Base-by-base conservation (phyloP, 2,797 vertebrate species). In the Cephalopachus bancanus region DNA sequence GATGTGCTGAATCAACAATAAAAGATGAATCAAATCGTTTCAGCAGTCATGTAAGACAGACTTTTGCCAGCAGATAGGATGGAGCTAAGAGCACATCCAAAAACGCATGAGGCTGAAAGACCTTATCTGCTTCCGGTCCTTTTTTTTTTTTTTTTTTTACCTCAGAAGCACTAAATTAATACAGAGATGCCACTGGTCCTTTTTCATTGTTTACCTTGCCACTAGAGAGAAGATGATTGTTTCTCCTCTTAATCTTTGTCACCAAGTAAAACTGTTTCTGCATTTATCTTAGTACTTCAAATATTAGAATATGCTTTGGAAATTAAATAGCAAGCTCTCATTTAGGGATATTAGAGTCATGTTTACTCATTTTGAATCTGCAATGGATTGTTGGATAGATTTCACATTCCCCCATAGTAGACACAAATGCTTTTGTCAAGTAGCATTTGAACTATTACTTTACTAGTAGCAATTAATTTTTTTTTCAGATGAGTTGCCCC, bases 391-490 rank as follows among this genome's bases (percentile, higher is more conserved):
- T 81, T 97, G 71, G n/a, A 65, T 92, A 57, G 10, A 83, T 20
- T 96, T 94, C 65, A 28, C 94, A 76, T 93, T 92, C 16, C 3
- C 62, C 30, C 64, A 6, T 71, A 92, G 80, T 92, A 96, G 91
- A 74, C 51, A 96, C 14, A 93, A 84, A 44, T 22, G 3, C 9
- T 92, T 96, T n/a, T 91, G 26, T 89, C 49, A 85, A 60, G 15
- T 28, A 49, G 44, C 72, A 79, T 72, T 81, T 89, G 72, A 16
- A n/a, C 20, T 89, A 44, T 62, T 97, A 88, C 96, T 33, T 71
- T 91, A 37, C 26, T 96, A 83, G 7, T 4, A 97, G 12, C 33
- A 93, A 83, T 86, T 75, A 93, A 93, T 97, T 94, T 92, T 98
- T 95, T 74, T 94, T 97, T 83, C 62, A 93, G n/a, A 92, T 74